These are phyloP conservation scores for Scleropages formosus DNA, from an alignment of 2,797 vertebrate species.

Conservation along the genomic window DNA sequence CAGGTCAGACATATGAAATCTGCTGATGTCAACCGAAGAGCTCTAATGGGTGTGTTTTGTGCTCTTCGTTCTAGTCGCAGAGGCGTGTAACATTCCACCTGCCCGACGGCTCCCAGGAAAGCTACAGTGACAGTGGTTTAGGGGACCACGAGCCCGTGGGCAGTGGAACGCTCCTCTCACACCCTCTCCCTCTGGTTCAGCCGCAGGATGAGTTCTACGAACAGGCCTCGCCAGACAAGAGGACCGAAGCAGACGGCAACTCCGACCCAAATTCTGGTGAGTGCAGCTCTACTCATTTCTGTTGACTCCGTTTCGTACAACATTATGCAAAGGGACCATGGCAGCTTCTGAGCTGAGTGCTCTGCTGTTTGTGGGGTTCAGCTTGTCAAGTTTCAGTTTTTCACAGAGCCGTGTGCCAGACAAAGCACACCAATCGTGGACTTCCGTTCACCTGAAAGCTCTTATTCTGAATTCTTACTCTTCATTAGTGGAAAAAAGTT, in stretches of 20 bases:
- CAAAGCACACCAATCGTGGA: background rate
- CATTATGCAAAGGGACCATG: background rate
- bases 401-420: background rate
- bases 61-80: slow-evolving; percentile 89
- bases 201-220: slow-evolving; percentile 98
- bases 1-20: background rate
- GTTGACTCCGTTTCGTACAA: background rate
- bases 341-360: background rate
- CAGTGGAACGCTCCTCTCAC: slow-evolving; percentile 94
- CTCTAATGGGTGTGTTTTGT: slow-evolving; percentile 87
- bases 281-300: slow-evolving; percentile 47
- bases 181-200: slow-evolving; percentile 99
- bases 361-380: background rate
- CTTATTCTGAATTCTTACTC: background rate
- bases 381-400: background rate
- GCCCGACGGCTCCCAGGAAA: slow-evolving; percentile 98
- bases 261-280: slow-evolving; percentile 98
- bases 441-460: background rate
- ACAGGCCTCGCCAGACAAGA: slow-evolving; percentile 96
- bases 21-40: slow-evolving; percentile 55
- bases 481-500: too few relatives aligned
- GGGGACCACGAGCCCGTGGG: slow-evolving; percentile 96
- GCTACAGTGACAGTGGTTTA: slow-evolving; percentile 99
- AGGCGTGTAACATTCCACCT: slow-evolving; percentile 99
- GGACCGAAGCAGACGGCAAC: slow-evolving; percentile 98